phyloP scores from a whole-genome alignment of 2,888 invertebrate genomes.

The Macropis europaea region DNA sequence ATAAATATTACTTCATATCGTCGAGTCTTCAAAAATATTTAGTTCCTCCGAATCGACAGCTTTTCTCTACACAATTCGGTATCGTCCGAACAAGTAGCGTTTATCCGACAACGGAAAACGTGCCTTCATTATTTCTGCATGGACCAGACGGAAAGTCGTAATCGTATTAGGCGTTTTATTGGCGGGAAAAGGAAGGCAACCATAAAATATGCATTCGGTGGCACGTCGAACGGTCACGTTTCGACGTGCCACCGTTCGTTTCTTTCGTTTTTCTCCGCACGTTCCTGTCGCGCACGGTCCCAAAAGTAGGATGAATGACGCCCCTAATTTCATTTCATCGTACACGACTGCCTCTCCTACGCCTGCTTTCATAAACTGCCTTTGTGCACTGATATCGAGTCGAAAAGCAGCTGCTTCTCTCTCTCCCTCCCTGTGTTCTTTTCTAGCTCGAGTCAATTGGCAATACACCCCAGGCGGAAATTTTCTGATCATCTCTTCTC shows the following conservation, averaged over 20 bases:
- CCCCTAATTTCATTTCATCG: constrained; percentile 33
- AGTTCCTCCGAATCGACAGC: no score
- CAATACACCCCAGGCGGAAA: no score
- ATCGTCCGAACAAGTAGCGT: no score
- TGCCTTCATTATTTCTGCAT: constrained; percentile 26
- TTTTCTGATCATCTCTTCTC: no score
- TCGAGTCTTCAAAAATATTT: no score
- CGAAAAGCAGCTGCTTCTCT: constrained; percentile 4
- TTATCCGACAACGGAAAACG: not conserved
- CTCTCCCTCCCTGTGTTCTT: no score
- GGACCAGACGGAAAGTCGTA: not conserved
- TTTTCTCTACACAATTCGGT: no score
- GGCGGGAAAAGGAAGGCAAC: not conserved
- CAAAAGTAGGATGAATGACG: constrained; percentile 44
- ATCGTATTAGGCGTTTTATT: constrained; percentile 34
- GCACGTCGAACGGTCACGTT: constrained; percentile 26
- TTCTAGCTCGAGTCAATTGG: no score
- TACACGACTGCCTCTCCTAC: not conserved
- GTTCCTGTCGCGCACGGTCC: constrained; percentile 2
- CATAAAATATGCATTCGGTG: constrained; percentile 29
- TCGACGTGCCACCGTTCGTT: constrained; percentile 24
- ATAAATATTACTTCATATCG: no score
- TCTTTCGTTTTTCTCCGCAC: constrained; percentile 33
- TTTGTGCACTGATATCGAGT: constrained; percentile 4
- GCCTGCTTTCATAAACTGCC: constrained; percentile 23